Evolutionary conservation across 2,888 invertebrate genomes (phyloP).

Genomic region (Germaria angustata): DNA sequence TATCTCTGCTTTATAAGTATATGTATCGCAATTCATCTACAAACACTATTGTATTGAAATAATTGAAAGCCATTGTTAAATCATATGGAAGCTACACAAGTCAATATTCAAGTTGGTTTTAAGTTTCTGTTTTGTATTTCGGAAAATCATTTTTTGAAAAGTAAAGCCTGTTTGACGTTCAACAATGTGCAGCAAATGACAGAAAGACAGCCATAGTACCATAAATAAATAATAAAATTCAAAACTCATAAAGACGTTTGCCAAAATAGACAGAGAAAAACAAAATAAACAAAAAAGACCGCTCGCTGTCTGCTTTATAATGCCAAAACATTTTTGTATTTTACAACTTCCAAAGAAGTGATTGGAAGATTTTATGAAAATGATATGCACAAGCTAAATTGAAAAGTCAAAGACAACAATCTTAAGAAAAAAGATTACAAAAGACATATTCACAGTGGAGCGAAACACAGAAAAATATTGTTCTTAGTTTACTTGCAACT

Average conservation of each 20-base stretch:
- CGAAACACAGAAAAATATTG: neutral
- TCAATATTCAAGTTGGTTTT: constrained; percentile 15
- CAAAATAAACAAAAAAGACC: neutral
- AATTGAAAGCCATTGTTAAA: constrained; percentile 44
- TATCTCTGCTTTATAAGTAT: constrained; percentile 1
- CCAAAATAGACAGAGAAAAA: neutral
- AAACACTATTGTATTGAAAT: constrained; percentile 39
- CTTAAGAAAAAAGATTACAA: neutral
- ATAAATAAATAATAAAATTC: constrained; percentile 32
- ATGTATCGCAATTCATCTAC: constrained; percentile 7
- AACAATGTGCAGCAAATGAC: constrained; percentile 36
- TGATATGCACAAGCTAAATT: constrained; percentile 49
- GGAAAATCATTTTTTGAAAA: neutral
- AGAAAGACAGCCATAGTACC: constrained; percentile 18
- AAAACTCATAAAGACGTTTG: constrained; percentile 37
- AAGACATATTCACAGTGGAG: neutral
- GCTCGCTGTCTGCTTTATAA: constrained; percentile 33
- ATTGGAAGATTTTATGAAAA: constrained; percentile 61
- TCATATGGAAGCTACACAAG: constrained; percentile 36
- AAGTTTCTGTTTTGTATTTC: neutral
- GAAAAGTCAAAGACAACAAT: constrained; percentile 10
- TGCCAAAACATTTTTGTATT: constrained; percentile 24
- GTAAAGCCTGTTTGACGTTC: constrained; percentile 21
- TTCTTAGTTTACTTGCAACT: too few species aligned
- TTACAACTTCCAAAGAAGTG: constrained; percentile 44